phyloP scores from a whole-genome alignment of 2,797 vertebrate species.

The Scarus forsteni region DNA sequence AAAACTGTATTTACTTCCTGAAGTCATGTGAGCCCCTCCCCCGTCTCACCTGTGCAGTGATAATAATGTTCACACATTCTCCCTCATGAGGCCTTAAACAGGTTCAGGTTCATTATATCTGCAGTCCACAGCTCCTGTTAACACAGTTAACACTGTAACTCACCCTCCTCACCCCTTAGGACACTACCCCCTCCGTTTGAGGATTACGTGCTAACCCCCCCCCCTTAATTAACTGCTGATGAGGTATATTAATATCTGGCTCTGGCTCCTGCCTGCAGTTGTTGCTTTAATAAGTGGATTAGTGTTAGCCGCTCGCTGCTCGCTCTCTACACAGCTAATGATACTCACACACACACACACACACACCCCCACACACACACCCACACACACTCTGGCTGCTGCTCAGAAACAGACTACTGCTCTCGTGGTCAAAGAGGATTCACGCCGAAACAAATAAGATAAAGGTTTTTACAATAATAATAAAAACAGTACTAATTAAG shows the following conservation, averaged over 20 bases:
- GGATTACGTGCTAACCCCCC: conserved; percentile 80
- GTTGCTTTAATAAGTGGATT: conserved; percentile 86
- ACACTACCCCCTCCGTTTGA: conserved; percentile 58
- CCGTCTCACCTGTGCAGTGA: too few species aligned
- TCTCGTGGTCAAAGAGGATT: conserved; percentile 71
- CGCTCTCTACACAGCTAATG: conserved; percentile 31
- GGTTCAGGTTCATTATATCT: conserved; percentile 67
- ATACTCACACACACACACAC: conserved; percentile 39
- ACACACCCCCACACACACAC: too few species aligned
- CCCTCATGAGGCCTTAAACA: conserved; percentile 40
- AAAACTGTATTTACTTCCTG: too few species aligned
- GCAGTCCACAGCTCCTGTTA: conserved; percentile 58
- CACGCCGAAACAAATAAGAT: conserved; percentile 27
- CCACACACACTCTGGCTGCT: conserved; percentile 60
- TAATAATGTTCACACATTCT: conserved; percentile 49
- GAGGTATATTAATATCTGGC: conserved; percentile 82
- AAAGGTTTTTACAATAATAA: too few species aligned
- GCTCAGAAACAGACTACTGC: conserved; percentile 63
- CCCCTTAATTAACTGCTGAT: conserved; percentile 82
- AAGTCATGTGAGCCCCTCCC: too few species aligned
- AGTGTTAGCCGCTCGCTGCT: conserved; percentile 71
- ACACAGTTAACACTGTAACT: conserved; percentile 34
- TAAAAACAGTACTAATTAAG: too few species aligned
- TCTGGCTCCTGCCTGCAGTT: conserved; percentile 76
- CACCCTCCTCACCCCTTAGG: conserved; percentile 56